phyloP scores from a whole-genome alignment of 2,113 vertebrate species.

The Cercocebus atys region DNA sequence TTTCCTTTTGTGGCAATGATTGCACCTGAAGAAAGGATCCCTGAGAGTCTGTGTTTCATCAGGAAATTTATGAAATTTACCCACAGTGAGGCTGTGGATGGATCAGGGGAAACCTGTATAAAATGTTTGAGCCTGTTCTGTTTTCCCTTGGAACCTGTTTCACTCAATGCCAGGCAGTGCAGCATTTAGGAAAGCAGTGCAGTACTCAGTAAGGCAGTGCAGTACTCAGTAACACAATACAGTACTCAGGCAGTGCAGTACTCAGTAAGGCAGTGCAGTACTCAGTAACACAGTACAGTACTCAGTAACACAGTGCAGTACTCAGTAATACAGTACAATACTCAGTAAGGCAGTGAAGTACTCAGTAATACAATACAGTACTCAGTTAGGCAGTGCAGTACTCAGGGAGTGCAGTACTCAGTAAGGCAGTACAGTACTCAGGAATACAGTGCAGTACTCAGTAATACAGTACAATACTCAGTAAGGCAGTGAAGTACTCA shows the following conservation, averaged over 20 bases:
- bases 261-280: no score
- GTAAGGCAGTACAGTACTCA: not conserved
- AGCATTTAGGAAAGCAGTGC: not conserved
- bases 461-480: not conserved
- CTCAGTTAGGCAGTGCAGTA: not conserved
- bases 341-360: no score
- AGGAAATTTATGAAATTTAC: not conserved
- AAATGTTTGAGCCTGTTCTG: not conserved
- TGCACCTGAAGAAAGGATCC: not conserved
- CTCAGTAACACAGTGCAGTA: no score
- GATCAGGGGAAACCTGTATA: not conserved
- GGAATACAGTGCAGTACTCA: not conserved
- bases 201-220: not conserved
- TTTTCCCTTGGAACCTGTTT: not conserved
- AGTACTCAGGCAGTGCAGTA: no score
- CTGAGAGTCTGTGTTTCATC: not conserved
- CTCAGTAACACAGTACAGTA: no score
- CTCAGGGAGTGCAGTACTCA: not conserved
- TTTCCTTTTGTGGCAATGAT: not conserved
- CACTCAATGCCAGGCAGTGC: not conserved
- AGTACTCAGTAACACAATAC: no score
- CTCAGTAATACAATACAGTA: not conserved
- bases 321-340: no score
- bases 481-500: not conserved
- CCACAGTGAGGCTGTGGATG: fast-evolving